phyloP scores from a whole-genome alignment of 2,888 invertebrate species.

The Drosophila anceps region DNA sequence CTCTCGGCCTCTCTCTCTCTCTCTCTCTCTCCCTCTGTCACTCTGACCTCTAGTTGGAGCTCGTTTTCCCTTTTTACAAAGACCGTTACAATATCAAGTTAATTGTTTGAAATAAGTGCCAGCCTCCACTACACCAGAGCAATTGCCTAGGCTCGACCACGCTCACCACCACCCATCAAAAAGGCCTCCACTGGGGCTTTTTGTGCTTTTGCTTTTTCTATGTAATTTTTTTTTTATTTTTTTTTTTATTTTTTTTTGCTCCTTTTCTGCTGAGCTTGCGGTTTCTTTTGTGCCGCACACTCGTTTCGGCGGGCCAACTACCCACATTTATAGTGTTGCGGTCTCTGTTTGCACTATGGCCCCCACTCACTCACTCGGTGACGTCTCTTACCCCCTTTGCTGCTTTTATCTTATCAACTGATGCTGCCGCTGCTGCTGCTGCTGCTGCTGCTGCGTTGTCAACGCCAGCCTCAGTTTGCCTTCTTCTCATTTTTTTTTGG shows the following conservation, averaged over 20 bases:
- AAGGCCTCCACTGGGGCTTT: conserved; percentile 15
- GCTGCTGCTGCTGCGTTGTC: conserved; percentile 62
- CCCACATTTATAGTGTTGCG: conserved; percentile 79
- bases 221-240: conserved; percentile 1
- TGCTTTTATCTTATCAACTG: conserved; percentile 30
- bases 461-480: conserved; percentile 65
- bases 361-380: neutral
- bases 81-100: conserved; percentile 82
- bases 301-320: conserved; percentile 61
- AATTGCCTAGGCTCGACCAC: conserved; percentile 24
- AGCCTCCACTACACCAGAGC: conserved; percentile 13
- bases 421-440: conserved; percentile 50
- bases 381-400: neutral
- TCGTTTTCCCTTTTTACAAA: conserved; percentile 63
- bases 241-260: neutral
- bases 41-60: conserved; percentile 36
- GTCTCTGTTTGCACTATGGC: conserved; percentile 62
- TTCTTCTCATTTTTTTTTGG: neutral
- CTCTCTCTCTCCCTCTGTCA: neutral
- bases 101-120: conserved; percentile 82
- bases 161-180: conserved; percentile 9
- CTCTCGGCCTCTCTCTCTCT: neutral
- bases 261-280: conserved; percentile 76
- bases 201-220: conserved; percentile 1
- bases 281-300: conserved; percentile 75